A percentile compares a stretch with the other conserved stretches of the same genome.
Evolutionary conservation across 2,113 vertebrate genomes (phyloP).

Genomic region (Glaucidium brasilianum): DNA sequence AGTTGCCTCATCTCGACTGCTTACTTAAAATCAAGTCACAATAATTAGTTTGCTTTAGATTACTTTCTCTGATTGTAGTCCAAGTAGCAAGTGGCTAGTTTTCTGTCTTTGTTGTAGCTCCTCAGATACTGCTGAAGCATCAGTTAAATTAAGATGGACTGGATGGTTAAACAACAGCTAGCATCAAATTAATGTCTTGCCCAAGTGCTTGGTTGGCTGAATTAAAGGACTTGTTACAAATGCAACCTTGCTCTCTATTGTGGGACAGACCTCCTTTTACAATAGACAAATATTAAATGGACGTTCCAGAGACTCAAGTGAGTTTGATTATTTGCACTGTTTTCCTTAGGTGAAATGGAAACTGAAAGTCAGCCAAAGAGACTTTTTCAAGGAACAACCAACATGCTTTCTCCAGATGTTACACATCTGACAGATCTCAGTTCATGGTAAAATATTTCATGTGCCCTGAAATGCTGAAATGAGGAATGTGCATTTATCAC

Average conservation of each 20-base stretch:
- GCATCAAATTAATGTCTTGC: not conserved
- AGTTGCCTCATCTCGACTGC: not conserved
- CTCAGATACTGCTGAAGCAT: not conserved
- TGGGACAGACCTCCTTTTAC: not conserved
- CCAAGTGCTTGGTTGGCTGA: not conserved
- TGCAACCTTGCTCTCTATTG: not conserved
- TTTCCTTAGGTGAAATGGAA: constrained; percentile 90
- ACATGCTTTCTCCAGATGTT: constrained; percentile 87
- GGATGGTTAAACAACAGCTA: not conserved
- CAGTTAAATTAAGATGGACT: not conserved
- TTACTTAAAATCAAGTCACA: not conserved
- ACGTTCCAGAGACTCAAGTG: not conserved
- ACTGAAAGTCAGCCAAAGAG: constrained; percentile 96
- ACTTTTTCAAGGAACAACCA: constrained; percentile 95
- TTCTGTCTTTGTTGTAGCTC: not conserved
- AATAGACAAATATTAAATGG: not conserved
- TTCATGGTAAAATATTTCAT: constrained; percentile 82
- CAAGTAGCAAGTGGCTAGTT: not conserved
- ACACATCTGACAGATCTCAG: constrained; percentile 84
- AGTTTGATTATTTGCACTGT: constrained; percentile 40
- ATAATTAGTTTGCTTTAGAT: not conserved
- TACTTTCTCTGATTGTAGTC: not conserved
- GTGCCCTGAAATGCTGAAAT: not conserved
- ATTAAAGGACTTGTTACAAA: not conserved
- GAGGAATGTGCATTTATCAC: not conserved